Conservation (phyloP, 1,140 invertebrate species). For the Riptortus pedestris region DNA sequence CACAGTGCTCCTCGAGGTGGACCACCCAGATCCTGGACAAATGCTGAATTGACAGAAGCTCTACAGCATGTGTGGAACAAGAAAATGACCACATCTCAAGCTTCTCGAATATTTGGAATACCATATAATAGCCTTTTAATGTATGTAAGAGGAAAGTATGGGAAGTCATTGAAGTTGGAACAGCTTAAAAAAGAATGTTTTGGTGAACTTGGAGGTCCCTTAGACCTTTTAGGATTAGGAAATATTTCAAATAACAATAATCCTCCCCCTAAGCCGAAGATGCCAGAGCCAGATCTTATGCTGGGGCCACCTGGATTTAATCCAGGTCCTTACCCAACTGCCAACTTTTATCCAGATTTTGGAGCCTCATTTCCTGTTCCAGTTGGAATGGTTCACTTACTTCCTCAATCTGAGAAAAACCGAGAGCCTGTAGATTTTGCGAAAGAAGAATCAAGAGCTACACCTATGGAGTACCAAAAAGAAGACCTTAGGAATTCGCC, state of each 20-base stretch:
- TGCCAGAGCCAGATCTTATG: slow-evolving; percentile 35
- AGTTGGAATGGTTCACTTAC: slow-evolving; percentile 67
- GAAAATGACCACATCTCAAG: slow-evolving; percentile 88
- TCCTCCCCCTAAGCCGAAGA: slow-evolving; percentile 48
- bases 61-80: slow-evolving; percentile 86
- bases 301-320: slow-evolving; percentile 45
- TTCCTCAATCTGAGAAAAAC: slow-evolving; percentile 64
- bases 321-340: slow-evolving; percentile 44
- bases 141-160: slow-evolving; percentile 87
- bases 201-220: slow-evolving; percentile 47
- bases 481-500: slow-evolving; percentile 30
- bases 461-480: slow-evolving; percentile 28
- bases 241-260: slow-evolving; percentile 51
- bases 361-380: slow-evolving; percentile 64
- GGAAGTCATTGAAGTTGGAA: slow-evolving; percentile 77
- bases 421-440: slow-evolving; percentile 32
- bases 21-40: slow-evolving; percentile 79
- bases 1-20: slow-evolving; percentile 78
- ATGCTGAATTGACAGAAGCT: slow-evolving; percentile 76
- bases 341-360: slow-evolving; percentile 67
- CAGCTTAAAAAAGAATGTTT: slow-evolving; percentile 77
- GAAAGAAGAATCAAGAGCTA: slow-evolving; percentile 22
- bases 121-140: slow-evolving; percentile 83
- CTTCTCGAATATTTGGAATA: slow-evolving; percentile 77
- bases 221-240: slow-evolving; percentile 57